These are phyloP conservation scores for Capra hircus DNA, from an alignment of 2,113 vertebrate genomes.

Conservation along the genomic window DNA sequence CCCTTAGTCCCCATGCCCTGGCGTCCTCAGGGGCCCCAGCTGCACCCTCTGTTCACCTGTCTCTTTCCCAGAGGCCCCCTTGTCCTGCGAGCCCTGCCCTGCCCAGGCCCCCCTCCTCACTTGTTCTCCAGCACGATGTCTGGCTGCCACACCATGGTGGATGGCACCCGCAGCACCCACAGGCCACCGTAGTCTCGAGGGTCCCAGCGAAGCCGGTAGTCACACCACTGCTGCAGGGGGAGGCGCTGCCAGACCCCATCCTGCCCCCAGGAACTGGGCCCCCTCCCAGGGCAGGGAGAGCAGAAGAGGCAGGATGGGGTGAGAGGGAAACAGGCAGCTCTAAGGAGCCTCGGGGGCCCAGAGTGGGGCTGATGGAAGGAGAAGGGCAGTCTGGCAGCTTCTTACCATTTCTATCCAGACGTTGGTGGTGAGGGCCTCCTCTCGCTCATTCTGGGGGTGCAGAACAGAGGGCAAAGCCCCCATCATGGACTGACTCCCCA, in stretches of 20 bases:
- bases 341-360: not conserved
- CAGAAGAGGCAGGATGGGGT: not conserved
- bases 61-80: not conserved
- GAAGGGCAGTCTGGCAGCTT: fast-evolving
- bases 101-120: slow-evolving; percentile 74
- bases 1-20: not conserved
- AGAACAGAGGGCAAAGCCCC: slow-evolving; percentile 31
- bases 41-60: not conserved
- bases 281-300: too few species aligned
- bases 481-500: not conserved
- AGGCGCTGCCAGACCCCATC: not conserved
- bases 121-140: slow-evolving; percentile 96
- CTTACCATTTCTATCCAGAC: slow-evolving; percentile 98
- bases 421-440: slow-evolving; percentile 91
- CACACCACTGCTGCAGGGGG: slow-evolving; percentile 88
- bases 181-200: slow-evolving; percentile 84
- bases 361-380: not conserved
- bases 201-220: slow-evolving; percentile 92
- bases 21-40: not conserved
- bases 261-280: not conserved
- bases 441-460: slow-evolving; percentile 88
- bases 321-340: not conserved
- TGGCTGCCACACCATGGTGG: slow-evolving; percentile 93
- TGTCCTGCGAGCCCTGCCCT: not conserved
- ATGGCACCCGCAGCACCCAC: slow-evolving; percentile 86